These are phyloP conservation scores for Micrasema minimum DNA, from an alignment of 1,140 invertebrate species.

Conservation along the genomic window DNA sequence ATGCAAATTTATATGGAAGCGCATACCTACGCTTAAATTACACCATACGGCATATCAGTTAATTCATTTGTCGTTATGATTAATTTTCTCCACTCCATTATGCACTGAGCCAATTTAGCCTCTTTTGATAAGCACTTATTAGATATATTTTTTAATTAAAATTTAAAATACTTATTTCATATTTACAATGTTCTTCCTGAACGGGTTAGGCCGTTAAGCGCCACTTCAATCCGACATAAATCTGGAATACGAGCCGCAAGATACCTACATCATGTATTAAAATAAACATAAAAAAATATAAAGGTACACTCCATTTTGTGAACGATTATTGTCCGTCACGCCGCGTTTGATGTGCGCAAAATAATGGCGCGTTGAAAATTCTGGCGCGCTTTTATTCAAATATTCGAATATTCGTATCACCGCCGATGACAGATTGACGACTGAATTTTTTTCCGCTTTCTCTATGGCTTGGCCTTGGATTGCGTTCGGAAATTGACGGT, in stretches of 20 bases:
- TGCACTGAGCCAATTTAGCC: too few relatives aligned
- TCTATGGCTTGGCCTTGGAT: conserved; percentile 17
- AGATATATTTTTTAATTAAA: too few relatives aligned
- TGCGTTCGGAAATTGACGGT: too few relatives aligned
- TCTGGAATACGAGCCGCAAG: conserved; percentile 1
- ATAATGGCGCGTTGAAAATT: conserved; percentile 29
- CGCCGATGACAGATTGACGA: conserved; percentile 22
- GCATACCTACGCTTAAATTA: too few relatives aligned
- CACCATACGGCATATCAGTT: too few relatives aligned
- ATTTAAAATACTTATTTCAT: too few relatives aligned
- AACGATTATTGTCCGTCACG: conserved; percentile 22
- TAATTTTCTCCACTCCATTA: too few relatives aligned
- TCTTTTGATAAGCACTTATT: too few relatives aligned
- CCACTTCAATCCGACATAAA: neutral
- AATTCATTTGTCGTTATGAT: too few relatives aligned
- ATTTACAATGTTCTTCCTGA: too few relatives aligned
- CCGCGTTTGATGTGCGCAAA: conserved; percentile 20
- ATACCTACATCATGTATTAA: neutral
- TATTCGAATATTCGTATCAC: too few relatives aligned
- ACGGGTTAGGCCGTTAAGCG: neutral
- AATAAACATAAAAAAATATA: conserved; percentile 4
- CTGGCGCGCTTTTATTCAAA: conserved; percentile 19
- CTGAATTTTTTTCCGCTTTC: neutral
- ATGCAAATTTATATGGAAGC: too few relatives aligned
- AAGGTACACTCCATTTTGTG: neutral